Base-by-base conservation (phyloP, 1,140 invertebrate genomes). In the Spodoptera frugiperda region DNA sequence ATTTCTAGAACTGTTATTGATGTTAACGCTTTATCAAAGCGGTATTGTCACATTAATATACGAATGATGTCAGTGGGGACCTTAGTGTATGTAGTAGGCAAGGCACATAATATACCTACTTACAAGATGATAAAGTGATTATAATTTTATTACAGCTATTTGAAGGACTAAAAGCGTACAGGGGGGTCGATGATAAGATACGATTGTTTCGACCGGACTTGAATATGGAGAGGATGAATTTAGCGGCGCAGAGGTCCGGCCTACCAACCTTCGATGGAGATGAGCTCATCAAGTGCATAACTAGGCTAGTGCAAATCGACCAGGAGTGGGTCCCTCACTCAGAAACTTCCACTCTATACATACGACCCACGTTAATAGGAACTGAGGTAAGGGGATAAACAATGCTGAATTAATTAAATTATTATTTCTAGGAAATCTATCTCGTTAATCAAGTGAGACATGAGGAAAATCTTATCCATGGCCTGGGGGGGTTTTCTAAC, bases 161-260 rank as follows among this genome's bases (percentile, higher is more conserved):
- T 89, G 99, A 99, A 96, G 99, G 99, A 57, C 96, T 99, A 96
- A 99, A 99, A 94, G 99, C 99, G 0, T 99, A 98, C 90, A 96
- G 98, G 87, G 98, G 98, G n/a, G 95, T 96, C 5, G 99, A 99
- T 94, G 97, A 97, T 59, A 97, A 97, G 95, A 98, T 99, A 70
- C 95, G 98, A 81, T 93, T 99, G 78, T 99, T 99, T 93, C 96
- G 99, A 70, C 99, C 99, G 3, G 97, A 99, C 51, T 94, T 98
- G 84, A 99, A 99, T 91, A 98, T 99, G 97, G 95, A 96, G 75
- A 95, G 99, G 80, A 98, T 99, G 98, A 97, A 98, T 82, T 86
- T 94, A 54, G 97, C 98, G 12, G 98, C 99, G 4, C 87, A 96
- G 74, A 95, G 98, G 86, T 95, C 97, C n/a, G 97, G 97, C 57